phyloP scores from a whole-genome alignment of 2,888 invertebrate species.

The Aquatica leii region DNA sequence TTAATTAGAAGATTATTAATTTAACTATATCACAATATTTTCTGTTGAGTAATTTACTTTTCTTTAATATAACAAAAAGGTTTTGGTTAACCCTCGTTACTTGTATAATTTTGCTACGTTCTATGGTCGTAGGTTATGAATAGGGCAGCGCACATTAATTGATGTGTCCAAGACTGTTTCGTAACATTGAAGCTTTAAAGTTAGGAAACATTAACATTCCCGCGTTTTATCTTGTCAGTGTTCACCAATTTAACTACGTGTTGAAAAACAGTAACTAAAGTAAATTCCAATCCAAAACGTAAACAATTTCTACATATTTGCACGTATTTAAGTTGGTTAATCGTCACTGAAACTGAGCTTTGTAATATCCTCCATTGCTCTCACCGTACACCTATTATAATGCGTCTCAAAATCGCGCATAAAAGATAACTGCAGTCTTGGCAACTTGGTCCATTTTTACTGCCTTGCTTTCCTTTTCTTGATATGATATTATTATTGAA shows the following conservation, averaged over 20 bases:
- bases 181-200: slow-evolving; percentile 1
- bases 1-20: slow-evolving; percentile 25
- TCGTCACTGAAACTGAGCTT: background rate
- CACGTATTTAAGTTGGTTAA: slow-evolving; percentile 16
- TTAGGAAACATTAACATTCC: background rate
- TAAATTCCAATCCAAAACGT: no score
- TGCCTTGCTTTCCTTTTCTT: slow-evolving; percentile 36
- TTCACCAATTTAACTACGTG: no score
- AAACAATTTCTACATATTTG: slow-evolving; percentile 13
- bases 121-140: slow-evolving; percentile 22
- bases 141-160: slow-evolving; percentile 29
- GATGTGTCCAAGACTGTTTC: slow-evolving; percentile 31
- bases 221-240: no score
- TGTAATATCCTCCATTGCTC: slow-evolving; percentile 16
- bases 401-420: slow-evolving; percentile 29
- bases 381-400: slow-evolving; percentile 28
- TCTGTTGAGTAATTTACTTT: slow-evolving; percentile 26
- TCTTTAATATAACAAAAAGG: background rate
- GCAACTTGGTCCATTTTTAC: slow-evolving; percentile 43
- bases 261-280: no score
- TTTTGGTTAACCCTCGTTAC: background rate
- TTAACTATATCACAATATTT: slow-evolving; percentile 46
- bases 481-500: slow-evolving; percentile 44
- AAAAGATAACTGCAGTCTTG: slow-evolving; percentile 40
- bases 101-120: slow-evolving; percentile 3